Base-by-base conservation (phyloP, 2,113 vertebrate genomes). In the Chelonoidis abingdonii region DNA sequence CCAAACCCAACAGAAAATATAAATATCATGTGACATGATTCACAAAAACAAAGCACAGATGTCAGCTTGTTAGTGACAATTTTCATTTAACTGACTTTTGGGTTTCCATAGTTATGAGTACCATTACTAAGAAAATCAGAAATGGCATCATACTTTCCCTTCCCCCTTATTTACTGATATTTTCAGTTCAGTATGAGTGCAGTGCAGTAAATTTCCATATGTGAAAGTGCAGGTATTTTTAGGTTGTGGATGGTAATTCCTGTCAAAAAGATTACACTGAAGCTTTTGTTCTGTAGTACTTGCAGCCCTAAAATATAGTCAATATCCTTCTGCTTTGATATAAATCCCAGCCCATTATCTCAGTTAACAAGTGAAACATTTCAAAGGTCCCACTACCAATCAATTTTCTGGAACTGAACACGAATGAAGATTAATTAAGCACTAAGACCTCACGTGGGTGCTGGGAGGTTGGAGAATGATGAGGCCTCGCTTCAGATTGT, bases 381-480 rank as follows among this genome's bases (percentile, higher is more conserved):
- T 90, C 49, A 44, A 69, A 65, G 69, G 54, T 81, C n/a, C 41
- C 95, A 50, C 53, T 72, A 93, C 49, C 91, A 91, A 47, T 56
- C 25, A 44, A 6, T 84, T 92, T 82, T 82, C 52, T 86, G 54
- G n/a, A 87, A 59, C 57, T 54, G 79, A 93, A 92, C n/a, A 81
- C 59, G 38, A 95, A 94, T 54, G 10, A 89, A 96, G 88, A 86
- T 79, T 80, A 86, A 92, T 79, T 75, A 59, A 96, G 83, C 50
- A 81, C 12, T 5, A 47, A 54, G 24, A 8, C 69, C 72, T 95
- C 82, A 35, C 10, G n/a, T 31, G 38, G 76, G 41, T 41, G 10
- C 22, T 22, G 92, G 0, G 0, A 88, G 89, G 38, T 94, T 44
- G 84, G 85, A 59, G 57, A 59, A 27, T 59, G 57, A 59, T 85